A percentile compares a stretch with the other conserved stretches of the same genome.
Conservation (phyloP, 1,140 invertebrate species). For the Neuroterus valhalla region DNA sequence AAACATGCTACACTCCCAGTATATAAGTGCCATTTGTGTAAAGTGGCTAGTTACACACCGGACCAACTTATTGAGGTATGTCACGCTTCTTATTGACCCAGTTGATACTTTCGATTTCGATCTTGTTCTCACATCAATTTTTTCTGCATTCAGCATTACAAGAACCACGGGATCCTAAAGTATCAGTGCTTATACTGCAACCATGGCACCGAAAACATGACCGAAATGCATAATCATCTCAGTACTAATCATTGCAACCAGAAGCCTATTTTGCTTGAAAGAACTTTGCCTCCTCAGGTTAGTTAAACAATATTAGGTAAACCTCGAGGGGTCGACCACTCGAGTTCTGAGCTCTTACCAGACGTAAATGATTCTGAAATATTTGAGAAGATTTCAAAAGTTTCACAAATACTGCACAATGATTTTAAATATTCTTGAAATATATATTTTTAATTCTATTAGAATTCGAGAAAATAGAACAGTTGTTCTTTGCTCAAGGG, state of each 20-base stretch:
- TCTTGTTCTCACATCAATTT: neutral
- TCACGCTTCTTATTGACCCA: neutral
- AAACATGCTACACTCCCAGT: slow-evolving; percentile 54
- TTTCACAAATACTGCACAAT: too few species aligned
- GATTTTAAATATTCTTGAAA: too few species aligned
- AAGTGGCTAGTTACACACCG: slow-evolving; percentile 30
- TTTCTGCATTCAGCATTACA: slow-evolving; percentile 67
- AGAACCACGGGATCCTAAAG: slow-evolving; percentile 70
- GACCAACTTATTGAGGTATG: slow-evolving; percentile 61
- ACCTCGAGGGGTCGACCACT: too few species aligned
- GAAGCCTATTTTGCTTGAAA: slow-evolving; percentile 68
- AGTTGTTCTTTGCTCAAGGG: too few species aligned
- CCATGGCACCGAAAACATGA: slow-evolving; percentile 66
- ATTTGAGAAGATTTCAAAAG: too few species aligned
- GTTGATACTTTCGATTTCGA: too few species aligned
- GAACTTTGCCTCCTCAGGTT: slow-evolving; percentile 64
- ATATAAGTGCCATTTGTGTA: slow-evolving; percentile 68
- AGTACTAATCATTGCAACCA: slow-evolving; percentile 71
- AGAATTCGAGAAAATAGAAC: too few species aligned
- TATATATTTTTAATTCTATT: too few species aligned
- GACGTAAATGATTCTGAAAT: too few species aligned
- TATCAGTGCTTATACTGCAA: slow-evolving; percentile 76
- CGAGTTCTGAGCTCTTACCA: too few species aligned
- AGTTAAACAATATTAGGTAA: slow-evolving; percentile 18
- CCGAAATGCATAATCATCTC: slow-evolving; percentile 73